Conservation (phyloP, 30 jellyfish, hydroid and myxozoan species). For the Sanderia malayensis region DNA sequence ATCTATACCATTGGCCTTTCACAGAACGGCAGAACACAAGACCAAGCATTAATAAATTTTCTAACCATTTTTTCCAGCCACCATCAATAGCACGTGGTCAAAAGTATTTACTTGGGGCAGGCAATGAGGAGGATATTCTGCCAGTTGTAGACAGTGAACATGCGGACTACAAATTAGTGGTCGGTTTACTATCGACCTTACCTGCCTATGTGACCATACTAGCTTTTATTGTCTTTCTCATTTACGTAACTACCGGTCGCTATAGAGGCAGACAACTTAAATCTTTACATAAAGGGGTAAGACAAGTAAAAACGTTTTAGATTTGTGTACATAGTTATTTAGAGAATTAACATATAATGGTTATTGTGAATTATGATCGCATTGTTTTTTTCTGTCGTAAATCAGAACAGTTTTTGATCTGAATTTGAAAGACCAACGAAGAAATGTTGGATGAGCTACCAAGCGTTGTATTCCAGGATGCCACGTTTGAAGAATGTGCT, state of each 20-base stretch:
- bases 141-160: slow-evolving; percentile 49
- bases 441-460: no score
- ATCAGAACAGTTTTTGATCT: no score
- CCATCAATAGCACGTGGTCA: slow-evolving; percentile 34
- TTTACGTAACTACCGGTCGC: slow-evolving; percentile 41
- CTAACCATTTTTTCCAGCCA: slow-evolving; percentile 9
- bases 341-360: no score
- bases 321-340: slow-evolving; percentile 54
- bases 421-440: no score
- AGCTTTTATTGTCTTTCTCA: slow-evolving; percentile 28
- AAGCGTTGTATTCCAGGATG: no score
- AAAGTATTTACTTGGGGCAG: slow-evolving; percentile 43
- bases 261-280: slow-evolving; percentile 32
- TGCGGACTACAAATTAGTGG: slow-evolving; percentile 30
- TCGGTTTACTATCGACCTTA: slow-evolving; percentile 40
- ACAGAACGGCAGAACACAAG: no score
- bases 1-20: no score
- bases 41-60: no score
- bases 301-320: slow-evolving; percentile 44
- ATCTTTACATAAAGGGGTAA: slow-evolving; percentile 25
- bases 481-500: no score
- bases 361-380: no score
- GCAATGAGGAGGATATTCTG: slow-evolving; percentile 5
- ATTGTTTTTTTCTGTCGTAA: no score
- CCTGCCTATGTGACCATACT: slow-evolving; percentile 61